Evolutionary conservation across 2,797 vertebrate species (phyloP), one percentile per base, ranked within the genome.

Genomic region (Sebastes minor): DNA sequence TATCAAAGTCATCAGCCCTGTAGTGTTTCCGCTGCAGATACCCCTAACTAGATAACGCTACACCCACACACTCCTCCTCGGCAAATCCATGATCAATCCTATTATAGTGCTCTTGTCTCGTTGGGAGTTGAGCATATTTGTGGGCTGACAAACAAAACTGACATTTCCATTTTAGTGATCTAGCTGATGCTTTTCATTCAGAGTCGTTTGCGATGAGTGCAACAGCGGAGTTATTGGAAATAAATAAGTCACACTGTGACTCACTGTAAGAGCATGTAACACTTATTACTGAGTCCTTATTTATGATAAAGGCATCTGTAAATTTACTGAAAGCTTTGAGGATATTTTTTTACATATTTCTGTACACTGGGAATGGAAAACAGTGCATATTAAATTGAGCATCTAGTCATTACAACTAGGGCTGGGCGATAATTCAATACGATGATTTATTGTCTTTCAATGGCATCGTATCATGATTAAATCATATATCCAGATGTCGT

Each of bases 1-100:
- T 88, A 90, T 92, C 91, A 94, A 93, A 93, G 94, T 93, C 92
- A 92, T 91, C 89, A 83, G 85, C 68, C 74, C n/a, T 55, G 33
- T 6, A 60, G 23, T 85, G 78, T 69, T 73, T 74, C 65, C n/a
- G 14, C 60, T 27, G 82, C 18, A 70, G 76, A 85, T 81, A 84
- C 35, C 86, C 78, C 73, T 70, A 32, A 88, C 72, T 35, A 80
- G 80, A 86, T 66, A 76, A 56, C 2, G 18, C 74, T 60, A 53
- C 69, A 80, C 75, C 74, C 85, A 67, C 73, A 70, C 46, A n/a
- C 78, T 75, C 65, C 42, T 46, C 42, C 46, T 74, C 67, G 20
- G 55, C 13, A 60, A 73, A 86, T 84, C 66, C 38, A 71, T 53
- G 65, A 87, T 83, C 83, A 76, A 80, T 88, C 72, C 68, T 53